Base-by-base conservation (phyloP, 2,888 invertebrate species). In the Hirtodrosophila confusa region DNA sequence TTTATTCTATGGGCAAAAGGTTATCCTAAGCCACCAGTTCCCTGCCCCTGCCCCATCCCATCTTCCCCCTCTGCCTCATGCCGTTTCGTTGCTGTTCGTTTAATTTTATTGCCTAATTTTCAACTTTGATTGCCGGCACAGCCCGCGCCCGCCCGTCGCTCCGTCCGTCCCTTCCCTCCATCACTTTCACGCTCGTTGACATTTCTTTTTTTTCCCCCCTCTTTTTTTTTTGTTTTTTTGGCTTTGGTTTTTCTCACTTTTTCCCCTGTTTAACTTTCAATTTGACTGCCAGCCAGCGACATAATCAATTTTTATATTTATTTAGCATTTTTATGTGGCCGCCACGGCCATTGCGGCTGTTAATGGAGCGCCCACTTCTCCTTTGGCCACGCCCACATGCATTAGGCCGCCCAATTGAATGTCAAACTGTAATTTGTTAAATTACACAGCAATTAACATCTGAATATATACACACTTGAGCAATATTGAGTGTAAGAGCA, bases 61-160 rank as follows among this genome's bases (percentile, higher is more conserved):
- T 37, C 12, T 27, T 11, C 31, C 35, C 12, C 31, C 3, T 23
- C 7, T 47, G 64, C 66, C 47, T 47, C 53, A 41, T 61, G 67
- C 53, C 53, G 62, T 80, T 73, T 77, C 80, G 80, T 82, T 69
- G 85, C 80, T 67, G 83, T 83, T 88, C 86, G 77, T 83, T 83
- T 88, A 83, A 83, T 83, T 83, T 83, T 88, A 88, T 83, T 88
- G 83, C 83, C 83, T 77, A 86, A 83, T 83, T 83, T 79, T 88
- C 83, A 88, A 88, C 88, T 83, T 83, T 83, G 83, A 83, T 83
- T 87, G 83, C 83, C 63, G 56, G 36, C 69, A 60, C 75, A 75
- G 45, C 40, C 50, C 69, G 29, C 53, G 33, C 53, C 35, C 7
- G 33, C 35, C 12, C 6, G 10, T 0, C 8, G 4, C 47, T 0